Base-by-base conservation (phyloP, 1,140 invertebrate species). In the Sycophaga agraensis region DNA sequence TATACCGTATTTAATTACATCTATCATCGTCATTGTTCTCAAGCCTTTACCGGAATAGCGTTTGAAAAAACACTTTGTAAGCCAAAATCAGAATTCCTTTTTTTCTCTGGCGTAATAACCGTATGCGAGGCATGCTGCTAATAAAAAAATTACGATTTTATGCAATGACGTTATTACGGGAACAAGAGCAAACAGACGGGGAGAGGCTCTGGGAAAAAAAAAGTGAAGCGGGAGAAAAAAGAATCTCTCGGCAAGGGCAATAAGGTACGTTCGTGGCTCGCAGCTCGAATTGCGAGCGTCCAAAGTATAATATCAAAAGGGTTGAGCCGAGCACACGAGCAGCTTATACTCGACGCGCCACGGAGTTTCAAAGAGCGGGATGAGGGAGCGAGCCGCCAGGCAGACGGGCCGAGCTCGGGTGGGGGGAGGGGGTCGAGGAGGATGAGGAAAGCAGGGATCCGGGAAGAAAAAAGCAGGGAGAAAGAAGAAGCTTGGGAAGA, bases 391-490 rank as follows among this genome's bases (percentile, higher is more conserved):
- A 42, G 14, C 35, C n/a, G 35, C 7, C 34, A 19, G 65, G 72
- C 65, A 74, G 61, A 66, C 69, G 49, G 68, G 66, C 67, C 72
- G 67, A 70, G 69, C 63, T 59, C 57, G 64, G 61, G 65, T 63
- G 66, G 64, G 53, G 68, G 49, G 54, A 66, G 62, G 46, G 66
- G 51, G 62, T 66, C 65, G 66, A 67, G 60, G 64, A 61, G 66
- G 59, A 69, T 46, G 46, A 66, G 63, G 57, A 45, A 67, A 65
- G 63, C 65, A 45, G 55, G 58, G 66, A 67, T 46, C 65, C 28
- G 43, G 35, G 46, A 61, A 42, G 24, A 66, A 61, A 66, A 59
- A 68, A 56, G 60, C n/a, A 60, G 39, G 53, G 53, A 59, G 60
- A 61, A 48, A 65, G 67, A 69, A 72, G 66, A 67, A 67, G 55